Conservation (phyloP, 2,888 invertebrate species). For the Acrobasis consociella region DNA sequence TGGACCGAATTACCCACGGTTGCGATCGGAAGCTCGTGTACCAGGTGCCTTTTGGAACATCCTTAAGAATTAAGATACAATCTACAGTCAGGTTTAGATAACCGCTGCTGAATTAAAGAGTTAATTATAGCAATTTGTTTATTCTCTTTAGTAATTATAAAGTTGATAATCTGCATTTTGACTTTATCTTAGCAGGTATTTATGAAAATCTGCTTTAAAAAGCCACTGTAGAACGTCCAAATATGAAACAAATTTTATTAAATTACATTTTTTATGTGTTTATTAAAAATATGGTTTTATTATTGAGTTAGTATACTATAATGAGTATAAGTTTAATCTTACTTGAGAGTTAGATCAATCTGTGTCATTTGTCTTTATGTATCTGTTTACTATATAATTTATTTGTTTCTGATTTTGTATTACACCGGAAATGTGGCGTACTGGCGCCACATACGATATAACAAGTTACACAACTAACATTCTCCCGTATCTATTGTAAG, state of each 20-base stretch:
- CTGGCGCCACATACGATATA: too few species aligned
- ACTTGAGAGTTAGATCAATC: too few species aligned
- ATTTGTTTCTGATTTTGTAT: neutral
- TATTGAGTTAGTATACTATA: too few species aligned
- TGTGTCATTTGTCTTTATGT: neutral
- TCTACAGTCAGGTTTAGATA: constrained; percentile 21
- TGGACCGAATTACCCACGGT: constrained; percentile 74
- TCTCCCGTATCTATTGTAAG: neutral
- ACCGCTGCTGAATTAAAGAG: constrained; percentile 16
- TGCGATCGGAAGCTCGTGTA: constrained; percentile 62
- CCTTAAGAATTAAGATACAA: constrained; percentile 29
- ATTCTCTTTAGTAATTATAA: constrained; percentile 12
- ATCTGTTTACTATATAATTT: neutral
- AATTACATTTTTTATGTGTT: too few species aligned
- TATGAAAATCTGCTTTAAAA: constrained; percentile 1
- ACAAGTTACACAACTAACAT: neutral
- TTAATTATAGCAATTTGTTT: constrained; percentile 18
- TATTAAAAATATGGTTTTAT: too few species aligned
- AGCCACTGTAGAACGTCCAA: neutral
- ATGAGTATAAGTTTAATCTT: too few species aligned
- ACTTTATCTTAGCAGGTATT: constrained; percentile 2
- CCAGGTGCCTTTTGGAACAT: constrained; percentile 48
- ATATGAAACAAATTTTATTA: too few species aligned
- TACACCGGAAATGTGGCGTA: too few species aligned
- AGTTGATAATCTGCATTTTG: constrained; percentile 7